Percentiles rank a stretch among this genome's conserved stretches.
Evolutionary conservation across 2,888 invertebrate species (phyloP).

Genomic region (Meta bourneti): DNA sequence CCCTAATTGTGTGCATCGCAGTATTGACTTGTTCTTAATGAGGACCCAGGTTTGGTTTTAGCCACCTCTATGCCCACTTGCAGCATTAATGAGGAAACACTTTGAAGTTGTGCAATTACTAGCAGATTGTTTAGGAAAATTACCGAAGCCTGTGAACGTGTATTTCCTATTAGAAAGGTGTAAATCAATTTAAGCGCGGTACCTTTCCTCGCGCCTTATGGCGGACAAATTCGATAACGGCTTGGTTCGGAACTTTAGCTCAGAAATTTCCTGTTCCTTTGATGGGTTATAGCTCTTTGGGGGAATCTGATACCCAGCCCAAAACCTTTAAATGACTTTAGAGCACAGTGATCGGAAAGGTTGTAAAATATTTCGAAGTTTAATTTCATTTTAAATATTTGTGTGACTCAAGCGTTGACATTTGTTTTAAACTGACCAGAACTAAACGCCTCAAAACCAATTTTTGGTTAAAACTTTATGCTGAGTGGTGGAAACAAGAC

Average conservation of each 20-base stretch:
- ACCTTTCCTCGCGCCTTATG: conserved; percentile 21
- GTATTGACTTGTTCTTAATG: conserved; percentile 66
- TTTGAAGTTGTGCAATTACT: conserved; percentile 66
- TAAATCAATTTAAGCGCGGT: conserved; percentile 58
- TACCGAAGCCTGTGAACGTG: conserved; percentile 36
- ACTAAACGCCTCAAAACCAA: too few relatives aligned
- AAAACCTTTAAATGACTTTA: conserved; percentile 25
- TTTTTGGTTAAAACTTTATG: too few relatives aligned
- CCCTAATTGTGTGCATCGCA: conserved; percentile 48
- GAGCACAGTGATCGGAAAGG: not conserved
- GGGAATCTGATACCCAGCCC: not conserved
- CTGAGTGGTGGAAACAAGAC: too few relatives aligned
- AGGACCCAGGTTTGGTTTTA: conserved; percentile 56
- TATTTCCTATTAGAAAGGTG: conserved; percentile 52
- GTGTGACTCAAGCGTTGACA: too few relatives aligned
- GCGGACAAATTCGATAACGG: conserved; percentile 51
- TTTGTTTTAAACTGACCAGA: too few relatives aligned
- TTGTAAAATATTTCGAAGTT: too few relatives aligned
- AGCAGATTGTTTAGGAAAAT: conserved; percentile 53
- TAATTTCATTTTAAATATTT: too few relatives aligned
- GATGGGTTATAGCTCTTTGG: conserved; percentile 40
- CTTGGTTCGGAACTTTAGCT: conserved; percentile 14
- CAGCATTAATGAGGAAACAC: conserved; percentile 64
- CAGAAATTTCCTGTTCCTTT: conserved; percentile 26
- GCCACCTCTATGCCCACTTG: conserved; percentile 23